Evolutionary conservation across 2,113 vertebrate species (phyloP), one percentile per base, ranked within the genome.

Genomic region (Apteryx owenii): DNA sequence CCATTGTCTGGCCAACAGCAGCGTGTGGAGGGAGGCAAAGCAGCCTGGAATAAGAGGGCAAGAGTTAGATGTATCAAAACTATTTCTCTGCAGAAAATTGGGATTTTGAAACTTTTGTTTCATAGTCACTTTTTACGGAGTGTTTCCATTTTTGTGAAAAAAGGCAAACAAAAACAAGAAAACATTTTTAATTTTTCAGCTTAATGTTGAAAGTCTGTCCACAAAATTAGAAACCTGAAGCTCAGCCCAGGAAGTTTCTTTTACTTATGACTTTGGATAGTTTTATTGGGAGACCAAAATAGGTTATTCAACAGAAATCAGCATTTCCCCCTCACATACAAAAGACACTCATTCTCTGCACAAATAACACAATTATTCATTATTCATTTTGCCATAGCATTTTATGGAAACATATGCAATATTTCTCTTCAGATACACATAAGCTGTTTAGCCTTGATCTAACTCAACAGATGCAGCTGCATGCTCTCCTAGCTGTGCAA

Each of bases 361-460:
- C 54, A 29, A 3, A 78, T 65, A 50, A 48, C 61, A 84, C 40
- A 11, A 61, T 84, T 53, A 40, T 14, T 81, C 51, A 60, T 53
- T 80, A 79, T 86, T 80, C 4, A 51, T 61, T 83, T 56, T 88
- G 36, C 69, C 46, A 14, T 10, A 66, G 51, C 28, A 42, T 77
- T 88, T 90, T 48, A 89, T 78, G 26, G 77, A 76, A 89, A 46
- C 68, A 79, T 68, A 72, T 83, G 85, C 65, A 40, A 9, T n/a
- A 3, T 62, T 92, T 83, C 72, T 89, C 38, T 64, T 20, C 38
- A 56, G 72, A 42, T 75, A 42, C n/a, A 17, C 42, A 66, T 51
- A 62, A 89, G 85, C 54, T 65, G 33, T 70, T 91, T 60, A 91
- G 66, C 61, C 77, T 85, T 29, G 48, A 40, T 85, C 85, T 76